These are phyloP conservation scores for Callipepla squamata DNA, from an alignment of 2,113 vertebrate species.

Conservation along the genomic window DNA sequence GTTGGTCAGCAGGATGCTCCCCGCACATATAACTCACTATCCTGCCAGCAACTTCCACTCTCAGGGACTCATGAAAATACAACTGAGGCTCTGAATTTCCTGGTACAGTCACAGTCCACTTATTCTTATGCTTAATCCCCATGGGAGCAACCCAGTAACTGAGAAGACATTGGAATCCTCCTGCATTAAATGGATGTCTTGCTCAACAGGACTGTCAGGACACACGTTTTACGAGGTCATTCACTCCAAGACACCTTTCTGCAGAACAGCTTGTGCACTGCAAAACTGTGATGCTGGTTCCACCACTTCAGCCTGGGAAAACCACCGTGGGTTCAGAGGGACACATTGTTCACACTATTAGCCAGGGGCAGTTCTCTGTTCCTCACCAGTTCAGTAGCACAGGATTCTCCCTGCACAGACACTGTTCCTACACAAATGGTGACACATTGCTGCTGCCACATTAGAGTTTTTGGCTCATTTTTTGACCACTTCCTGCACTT, in stretches of 20 bases:
- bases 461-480: background rate
- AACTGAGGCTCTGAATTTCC: background rate
- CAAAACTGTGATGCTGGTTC: rapidly evolving
- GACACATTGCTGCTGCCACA: background rate
- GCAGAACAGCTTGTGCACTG: background rate
- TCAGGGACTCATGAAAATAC: background rate
- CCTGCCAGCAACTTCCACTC: background rate
- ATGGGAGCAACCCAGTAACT: background rate
- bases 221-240: background rate
- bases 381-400: background rate
- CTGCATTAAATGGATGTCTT: background rate
- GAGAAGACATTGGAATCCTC: background rate
- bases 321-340: background rate
- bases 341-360: background rate
- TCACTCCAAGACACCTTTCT: background rate
- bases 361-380: rapidly evolving
- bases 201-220: background rate
- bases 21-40: background rate
- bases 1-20: background rate
- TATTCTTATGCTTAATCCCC: background rate
- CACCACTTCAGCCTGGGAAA: rapidly evolving
- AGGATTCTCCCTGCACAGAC: background rate
- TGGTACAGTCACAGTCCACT: background rate
- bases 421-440: rapidly evolving
- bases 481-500: background rate